Conservation (phyloP, 2,113 vertebrate genomes). For the Plecturocebus donacophilus region DNA sequence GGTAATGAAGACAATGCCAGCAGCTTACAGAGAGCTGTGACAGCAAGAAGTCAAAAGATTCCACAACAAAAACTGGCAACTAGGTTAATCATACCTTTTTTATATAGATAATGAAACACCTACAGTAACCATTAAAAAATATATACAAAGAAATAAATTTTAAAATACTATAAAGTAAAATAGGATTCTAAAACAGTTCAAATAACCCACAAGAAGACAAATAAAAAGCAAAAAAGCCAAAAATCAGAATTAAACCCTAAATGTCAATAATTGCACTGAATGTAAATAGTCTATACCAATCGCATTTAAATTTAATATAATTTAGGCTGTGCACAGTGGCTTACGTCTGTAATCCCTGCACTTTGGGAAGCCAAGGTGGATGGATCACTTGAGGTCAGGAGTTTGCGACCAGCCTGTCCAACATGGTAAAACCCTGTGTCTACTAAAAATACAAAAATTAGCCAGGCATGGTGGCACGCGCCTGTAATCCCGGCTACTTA, state of each 20-base stretch:
- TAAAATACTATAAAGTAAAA: neutral
- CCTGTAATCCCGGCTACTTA: no score
- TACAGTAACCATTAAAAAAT: neutral
- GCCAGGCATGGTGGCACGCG: no score
- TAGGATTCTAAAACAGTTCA: constrained; percentile 16
- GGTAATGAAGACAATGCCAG: neutral
- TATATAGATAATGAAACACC: neutral
- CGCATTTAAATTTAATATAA: neutral
- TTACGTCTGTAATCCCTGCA: no score
- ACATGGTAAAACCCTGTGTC: no score
- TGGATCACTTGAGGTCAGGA: no score
- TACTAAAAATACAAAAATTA: no score
- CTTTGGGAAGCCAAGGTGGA: no score
- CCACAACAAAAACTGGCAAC: neutral
- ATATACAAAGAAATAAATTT: neutral
- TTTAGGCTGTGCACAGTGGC: neutral
- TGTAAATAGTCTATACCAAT: neutral
- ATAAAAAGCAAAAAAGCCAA: neutral
- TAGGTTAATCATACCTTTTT: neutral
- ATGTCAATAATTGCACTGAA: neutral
- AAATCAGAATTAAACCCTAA: neutral
- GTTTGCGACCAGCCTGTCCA: no score
- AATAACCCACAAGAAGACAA: neutral
- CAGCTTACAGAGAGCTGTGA: neutral
- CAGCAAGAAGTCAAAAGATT: neutral